Base-by-base conservation (phyloP, 2,888 invertebrate species). In the Escarpia spicata region DNA sequence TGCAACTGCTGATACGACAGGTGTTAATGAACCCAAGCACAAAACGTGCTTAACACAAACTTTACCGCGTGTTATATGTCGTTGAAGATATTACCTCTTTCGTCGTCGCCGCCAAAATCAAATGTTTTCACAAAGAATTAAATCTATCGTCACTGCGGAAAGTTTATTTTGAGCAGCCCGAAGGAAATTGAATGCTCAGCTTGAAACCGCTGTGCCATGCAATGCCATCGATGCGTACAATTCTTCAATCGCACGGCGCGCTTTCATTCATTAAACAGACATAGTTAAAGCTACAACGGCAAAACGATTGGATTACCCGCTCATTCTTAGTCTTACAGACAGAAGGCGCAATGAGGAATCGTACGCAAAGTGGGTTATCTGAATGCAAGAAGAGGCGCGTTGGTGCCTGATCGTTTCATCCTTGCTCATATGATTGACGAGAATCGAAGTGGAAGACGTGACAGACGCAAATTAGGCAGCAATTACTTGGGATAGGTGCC, bases 251-350 rank as follows among this genome's bases (percentile, higher is more conserved):
- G 75, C 26, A 75, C 75, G 15, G n/a, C n/a, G 26, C 75, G 2
- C 75, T 75, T 75, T 75, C 75, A 75, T 75, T 75, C 75, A 75
- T 75, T 75, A 75, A n/a, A 75, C 75, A 75, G 75, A 75, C 75
- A 26, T 3, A 75, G 75, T 75, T 26, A 75, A n/a, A 75, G 26
- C 75, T 15, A 26, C 75, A 75, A 26, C 75, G 75, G 75, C 75
- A 75, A 4, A 37, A 75, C 75, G 75, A 75, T 75, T 75, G 75
- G 75, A 75, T 75, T 75, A 75, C 75, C 75, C 75, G n/a, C 19
- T 75, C 19, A 75, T 75, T 75, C 75, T 75, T 75, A 75, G n/a
- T 26, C 75, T 75, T 26, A 75, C 26, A 75, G 19, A 75, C 75
- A 26, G 4, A 26, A 26, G 26, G 75, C 19, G 26, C 75, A 75